These are phyloP conservation scores for Alethe diademata DNA, from an alignment of 2,113 vertebrate genomes.

Conservation along the genomic window DNA sequence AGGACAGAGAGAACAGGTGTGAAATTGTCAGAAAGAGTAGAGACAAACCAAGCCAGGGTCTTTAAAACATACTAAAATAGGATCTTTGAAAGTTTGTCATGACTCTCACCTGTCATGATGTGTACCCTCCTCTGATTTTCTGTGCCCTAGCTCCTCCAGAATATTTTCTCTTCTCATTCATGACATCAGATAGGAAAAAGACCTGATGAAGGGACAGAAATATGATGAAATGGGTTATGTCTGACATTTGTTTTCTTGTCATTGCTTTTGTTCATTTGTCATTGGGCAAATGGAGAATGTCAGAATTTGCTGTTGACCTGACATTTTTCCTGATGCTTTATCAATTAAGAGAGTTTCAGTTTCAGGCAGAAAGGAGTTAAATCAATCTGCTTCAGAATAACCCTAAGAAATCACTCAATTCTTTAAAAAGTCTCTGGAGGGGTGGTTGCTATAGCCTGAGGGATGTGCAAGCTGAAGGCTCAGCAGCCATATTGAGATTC, in stretches of 20 bases:
- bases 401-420: conserved; percentile 24
- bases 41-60: neutral
- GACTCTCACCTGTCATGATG: neutral
- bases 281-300: neutral
- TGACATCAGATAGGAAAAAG: neutral
- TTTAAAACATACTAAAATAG: neutral
- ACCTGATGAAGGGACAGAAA: neutral
- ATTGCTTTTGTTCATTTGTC: neutral
- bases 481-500: neutral
- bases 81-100: neutral
- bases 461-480: conserved; percentile 12
- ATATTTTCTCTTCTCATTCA: neutral
- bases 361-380: conserved; percentile 52
- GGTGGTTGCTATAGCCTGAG: neutral
- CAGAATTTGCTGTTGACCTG: neutral
- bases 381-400: conserved; percentile 29
- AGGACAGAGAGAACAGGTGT: neutral
- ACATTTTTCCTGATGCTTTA: conserved; percentile 3
- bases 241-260: neutral
- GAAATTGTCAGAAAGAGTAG: neutral
- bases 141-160: neutral
- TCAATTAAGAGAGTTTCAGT: neutral
- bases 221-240: neutral
- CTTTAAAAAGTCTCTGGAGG: conserved; percentile 6
- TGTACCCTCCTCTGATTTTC: neutral